Base-by-base conservation (phyloP, 2,888 invertebrate species). In the Nowickia ferox region DNA sequence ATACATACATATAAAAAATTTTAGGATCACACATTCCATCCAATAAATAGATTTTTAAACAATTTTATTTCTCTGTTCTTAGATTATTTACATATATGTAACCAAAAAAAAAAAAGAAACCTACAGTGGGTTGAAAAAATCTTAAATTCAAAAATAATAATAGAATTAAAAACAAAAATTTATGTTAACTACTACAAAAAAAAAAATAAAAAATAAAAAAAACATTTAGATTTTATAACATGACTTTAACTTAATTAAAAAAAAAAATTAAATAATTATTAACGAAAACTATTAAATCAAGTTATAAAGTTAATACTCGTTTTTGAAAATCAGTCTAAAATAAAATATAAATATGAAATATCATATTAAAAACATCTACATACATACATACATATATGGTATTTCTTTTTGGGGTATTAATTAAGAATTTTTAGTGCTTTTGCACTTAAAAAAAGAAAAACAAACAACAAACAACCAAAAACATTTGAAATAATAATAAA, bases 21-120 rank as follows among this genome's bases (percentile, higher is more conserved):
- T 86, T 76, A 76, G 59, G 75, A 61, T 79, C 71, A 79, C 74
- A 78, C 59, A 86, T 75, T 83, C 85, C 85, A 86, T 86, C 85
- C 85, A 86, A 30, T 79, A 77, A 82, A 69, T 65, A 80, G 22
- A 69, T 72, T 84, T 84, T 82, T 57, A 30, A 81, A 79, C 13
- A 30, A 71, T 44, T 51, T 65, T 74, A 57, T 77, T 82, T 71
- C 46, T 55, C 65, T 53, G 13, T 61, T 71, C 22, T 48, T 59
- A 71, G 22, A 57, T 51, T 5, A 30, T 61, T 59, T 55, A 65
- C 63, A 68, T 65, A 59, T 82, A 75, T 57, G 42, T 30, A 78
- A 72, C 9, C n/a, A 72, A 53, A 72, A 38, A 66, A 38, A 59
- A 10, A 38, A 38, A 13, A 57, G 8, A 63, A 65, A 65, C 65